Conservation (phyloP, 2,113 vertebrate genomes). For the Eolophus roseicapilla region DNA sequence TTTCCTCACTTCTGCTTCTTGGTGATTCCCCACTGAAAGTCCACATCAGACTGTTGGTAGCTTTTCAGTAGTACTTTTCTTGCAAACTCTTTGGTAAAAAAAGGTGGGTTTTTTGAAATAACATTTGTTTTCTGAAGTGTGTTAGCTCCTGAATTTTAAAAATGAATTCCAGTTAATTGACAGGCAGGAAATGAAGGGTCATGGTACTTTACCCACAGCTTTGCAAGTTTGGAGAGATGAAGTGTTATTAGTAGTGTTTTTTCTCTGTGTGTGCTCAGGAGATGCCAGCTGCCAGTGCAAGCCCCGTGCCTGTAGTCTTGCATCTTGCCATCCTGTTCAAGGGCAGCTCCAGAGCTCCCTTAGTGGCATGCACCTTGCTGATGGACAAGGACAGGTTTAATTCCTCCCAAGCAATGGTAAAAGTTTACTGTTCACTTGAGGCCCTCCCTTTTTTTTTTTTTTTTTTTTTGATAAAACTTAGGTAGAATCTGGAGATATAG, state of each 20-base stretch:
- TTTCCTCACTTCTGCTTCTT: background rate
- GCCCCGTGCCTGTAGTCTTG: background rate
- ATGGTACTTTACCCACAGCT: background rate
- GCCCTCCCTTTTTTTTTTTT: background rate
- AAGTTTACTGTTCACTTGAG: background rate
- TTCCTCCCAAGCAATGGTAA: background rate
- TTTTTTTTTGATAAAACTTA: background rate
- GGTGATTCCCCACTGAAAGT: background rate
- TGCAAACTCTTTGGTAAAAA: background rate
- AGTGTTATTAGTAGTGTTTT: background rate
- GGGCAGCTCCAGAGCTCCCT: background rate
- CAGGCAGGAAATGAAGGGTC: background rate
- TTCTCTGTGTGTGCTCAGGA: accelerated
- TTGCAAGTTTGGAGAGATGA: background rate
- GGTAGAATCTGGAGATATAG: background rate
- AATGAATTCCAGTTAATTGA: background rate
- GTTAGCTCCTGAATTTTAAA: background rate
- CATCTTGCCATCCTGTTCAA: background rate
- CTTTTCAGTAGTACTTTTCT: background rate
- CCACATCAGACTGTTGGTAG: background rate
- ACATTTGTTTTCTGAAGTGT: background rate
- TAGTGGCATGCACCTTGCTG: no score
- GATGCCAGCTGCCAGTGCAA: background rate
- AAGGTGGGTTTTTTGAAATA: background rate
- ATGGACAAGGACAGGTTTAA: background rate